These are phyloP conservation scores for Drosophila athabasca DNA, from an alignment of 1,140 invertebrate species.

Conservation along the genomic window DNA sequence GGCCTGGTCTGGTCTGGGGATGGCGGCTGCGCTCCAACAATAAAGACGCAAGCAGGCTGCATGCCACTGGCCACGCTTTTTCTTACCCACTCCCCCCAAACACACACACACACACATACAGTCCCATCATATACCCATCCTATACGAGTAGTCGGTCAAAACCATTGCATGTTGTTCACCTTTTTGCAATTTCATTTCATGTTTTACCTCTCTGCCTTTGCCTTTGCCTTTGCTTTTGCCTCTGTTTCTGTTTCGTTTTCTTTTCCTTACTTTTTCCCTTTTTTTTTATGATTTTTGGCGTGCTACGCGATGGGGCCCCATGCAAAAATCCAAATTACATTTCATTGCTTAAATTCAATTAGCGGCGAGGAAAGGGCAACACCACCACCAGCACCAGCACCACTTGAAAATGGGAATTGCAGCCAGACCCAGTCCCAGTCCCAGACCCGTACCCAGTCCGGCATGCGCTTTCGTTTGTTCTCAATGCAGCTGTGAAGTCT, in stretches of 20 bases:
- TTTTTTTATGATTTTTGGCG: constrained; percentile 66
- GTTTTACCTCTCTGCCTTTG: constrained; percentile 35
- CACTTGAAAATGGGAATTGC: constrained; percentile 46
- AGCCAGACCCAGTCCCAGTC: no score
- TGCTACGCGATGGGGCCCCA: constrained; percentile 62
- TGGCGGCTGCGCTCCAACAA: constrained; percentile 59
- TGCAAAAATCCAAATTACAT: constrained; percentile 80
- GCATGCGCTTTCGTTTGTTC: constrained; percentile 55
- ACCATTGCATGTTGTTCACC: constrained; percentile 73
- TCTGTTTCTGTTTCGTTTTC: constrained; percentile 35
- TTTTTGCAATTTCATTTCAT: constrained; percentile 60
- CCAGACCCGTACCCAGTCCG: neutral
- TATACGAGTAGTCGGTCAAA: constrained; percentile 27
- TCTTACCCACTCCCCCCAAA: constrained; percentile 2
- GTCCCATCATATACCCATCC: neutral
- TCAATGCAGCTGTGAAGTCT: constrained; percentile 14
- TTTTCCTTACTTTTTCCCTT: neutral
- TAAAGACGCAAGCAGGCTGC: constrained; percentile 69
- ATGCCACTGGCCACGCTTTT: constrained; percentile 70
- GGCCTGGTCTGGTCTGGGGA: neutral
- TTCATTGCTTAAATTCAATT: constrained; percentile 80
- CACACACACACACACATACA: no score
- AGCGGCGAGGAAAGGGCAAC: constrained; percentile 45
- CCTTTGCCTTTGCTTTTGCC: constrained; percentile 22
- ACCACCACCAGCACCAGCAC: neutral